Evolutionary conservation across 2,888 invertebrate genomes (phyloP), one percentile per base, ranked within the genome.

Genomic region (Frankliniella fusca): DNA sequence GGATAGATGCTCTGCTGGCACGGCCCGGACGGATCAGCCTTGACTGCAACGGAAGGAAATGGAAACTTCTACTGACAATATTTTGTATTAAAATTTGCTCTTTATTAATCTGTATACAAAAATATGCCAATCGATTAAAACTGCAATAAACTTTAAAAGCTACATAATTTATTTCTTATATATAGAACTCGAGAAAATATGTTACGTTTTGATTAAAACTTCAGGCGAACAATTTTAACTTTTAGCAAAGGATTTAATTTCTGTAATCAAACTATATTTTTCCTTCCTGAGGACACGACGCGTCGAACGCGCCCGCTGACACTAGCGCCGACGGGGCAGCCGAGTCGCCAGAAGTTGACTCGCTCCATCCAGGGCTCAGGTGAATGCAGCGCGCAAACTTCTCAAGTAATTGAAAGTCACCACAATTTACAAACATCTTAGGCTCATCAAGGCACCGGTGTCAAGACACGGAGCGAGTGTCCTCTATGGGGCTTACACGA

Each of bases 31-130:
- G 70, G 12, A 27, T 27, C 9, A 27, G 54, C 54, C 18, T 11
- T 54, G 70, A n/a, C 70, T 23, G 23, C 0, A 70, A 70, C 10
- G 12, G 54, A 1, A 54, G 54, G 15, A 54, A 54, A 54, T 18
- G 54, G 20, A 11, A 18, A 5, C 12, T 54, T 5, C 18, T 20
- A 11, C 5, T 54, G 15, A 54, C 15, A 38, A 38, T 5, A 38
- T 38, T 3, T 38, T 38, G 38, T 76, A 23, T 76, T 27, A 76
- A 76, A 76, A 76, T 23, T 76, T 76, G 27, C 54, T 76, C 70
- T 76, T 76, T 76, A 76, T 76, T 76, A 76, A 76, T 76, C 27
- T 76, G 27, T 27, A 76, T 76, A 76, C 70, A 76, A 76, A 76
- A 76, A 76, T 76, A 76, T 76, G 70, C 70, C 70, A 76, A 76